Evolutionary conservation across 2,113 vertebrate species (phyloP).

Genomic region (Nothobranchius furzeri): DNA sequence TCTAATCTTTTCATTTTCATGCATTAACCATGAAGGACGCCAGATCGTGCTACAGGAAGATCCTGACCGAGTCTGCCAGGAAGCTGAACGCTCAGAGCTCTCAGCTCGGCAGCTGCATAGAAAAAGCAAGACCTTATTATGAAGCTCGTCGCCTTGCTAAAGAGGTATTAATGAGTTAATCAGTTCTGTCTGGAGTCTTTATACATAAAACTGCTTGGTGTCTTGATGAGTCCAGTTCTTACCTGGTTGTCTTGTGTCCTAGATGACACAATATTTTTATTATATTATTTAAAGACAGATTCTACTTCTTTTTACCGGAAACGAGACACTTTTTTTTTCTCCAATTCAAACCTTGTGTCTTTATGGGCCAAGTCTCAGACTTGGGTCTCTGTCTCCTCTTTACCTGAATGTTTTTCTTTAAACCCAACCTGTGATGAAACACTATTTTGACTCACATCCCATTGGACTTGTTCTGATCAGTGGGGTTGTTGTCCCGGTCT

Average conservation of each 20-base stretch:
- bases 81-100: conserved; percentile 91
- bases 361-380: too few species aligned
- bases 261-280: too few species aligned
- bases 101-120: conserved; percentile 89
- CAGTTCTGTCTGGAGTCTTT: not conserved
- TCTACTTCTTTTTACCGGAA: too few species aligned
- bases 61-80: conserved; percentile 91
- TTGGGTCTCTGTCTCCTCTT: too few species aligned
- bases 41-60: conserved; percentile 88
- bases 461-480: not conserved
- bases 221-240: too few species aligned
- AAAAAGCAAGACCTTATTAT: conserved; percentile 92
- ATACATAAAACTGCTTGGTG: not conserved
- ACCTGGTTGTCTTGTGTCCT: too few species aligned
- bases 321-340: too few species aligned
- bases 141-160: conserved; percentile 90
- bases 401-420: too few species aligned
- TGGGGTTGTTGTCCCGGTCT: not conserved
- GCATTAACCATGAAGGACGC: conserved; percentile 81
- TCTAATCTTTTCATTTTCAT: conserved; percentile 47
- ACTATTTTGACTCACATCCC: not conserved
- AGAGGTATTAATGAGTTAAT: conserved; percentile 74
- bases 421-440: too few species aligned
- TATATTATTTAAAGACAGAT: too few species aligned
- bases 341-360: too few species aligned